Base-by-base conservation (phyloP, 1,140 invertebrate genomes). In the Drosophila virilis region DNA sequence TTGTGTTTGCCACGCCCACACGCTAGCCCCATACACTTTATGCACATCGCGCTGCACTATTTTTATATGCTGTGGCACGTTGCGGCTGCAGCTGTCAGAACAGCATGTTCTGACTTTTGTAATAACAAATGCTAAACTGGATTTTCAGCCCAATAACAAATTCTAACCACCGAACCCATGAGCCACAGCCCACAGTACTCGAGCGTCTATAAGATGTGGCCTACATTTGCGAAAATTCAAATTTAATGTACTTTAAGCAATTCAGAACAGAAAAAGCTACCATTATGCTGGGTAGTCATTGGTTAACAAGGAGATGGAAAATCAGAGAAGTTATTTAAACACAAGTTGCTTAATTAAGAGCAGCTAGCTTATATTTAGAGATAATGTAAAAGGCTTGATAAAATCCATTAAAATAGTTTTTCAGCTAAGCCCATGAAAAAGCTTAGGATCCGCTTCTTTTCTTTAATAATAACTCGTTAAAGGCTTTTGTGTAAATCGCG, bases 1-100 rank as follows among this genome's bases (percentile, higher is more conserved):
- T 84, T 89, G 84, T 88, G 83, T 88, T 83, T 51, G 52, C 57
- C 78, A 75, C 64, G 69, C 60, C 75, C 45, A 13, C 59, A 42
- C 12, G 10, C 40, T 1, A 6, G 15, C 17, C 43, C 38, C n/a
- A n/a, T 48, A 72, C 78, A 82, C 70, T 74, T 86, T 86, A 88
- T 82, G 82, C 75, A 71, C 80, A 64, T 73, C 70, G 55, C 57
- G 70, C 35, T 59, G 65, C 58, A 70, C 62, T 22, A 17, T n/a
- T 51, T 10, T 17, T 28, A 59, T 69, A 60, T 32, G 35, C 17
- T 17, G 4, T 12, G 37, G 55, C 76, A 66, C 55, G 43, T 74
- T 37, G 51, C 51, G 35, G 32, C 13, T 10, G 13, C 51, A 54
- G 15, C 35, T 54, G 35, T 9, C 54, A 38, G 17, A 42, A 10